These are phyloP conservation scores for Platygyra sinensis DNA, from an alignment of 64 coral and sea anemone genomes.

Conservation along the genomic window DNA sequence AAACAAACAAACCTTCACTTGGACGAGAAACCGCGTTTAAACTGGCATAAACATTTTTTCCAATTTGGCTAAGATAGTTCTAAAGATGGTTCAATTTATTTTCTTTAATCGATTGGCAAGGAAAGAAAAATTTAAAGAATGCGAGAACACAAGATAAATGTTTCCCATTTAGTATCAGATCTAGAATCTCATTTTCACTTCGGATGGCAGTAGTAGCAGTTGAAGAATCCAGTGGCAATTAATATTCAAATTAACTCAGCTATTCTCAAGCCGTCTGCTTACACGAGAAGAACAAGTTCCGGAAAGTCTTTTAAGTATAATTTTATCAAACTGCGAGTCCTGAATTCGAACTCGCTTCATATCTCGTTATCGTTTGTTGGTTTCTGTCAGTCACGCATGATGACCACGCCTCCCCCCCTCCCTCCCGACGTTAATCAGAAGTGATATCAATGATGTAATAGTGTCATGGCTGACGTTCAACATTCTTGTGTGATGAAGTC, in stretches of 20 bases:
- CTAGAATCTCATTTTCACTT: too few relatives aligned
- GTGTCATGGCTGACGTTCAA: slow-evolving; percentile 2
- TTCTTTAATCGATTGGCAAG: too few relatives aligned
- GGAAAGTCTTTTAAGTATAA: too few relatives aligned
- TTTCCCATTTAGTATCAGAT: too few relatives aligned
- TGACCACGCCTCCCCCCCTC: neutral
- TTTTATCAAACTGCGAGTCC: neutral
- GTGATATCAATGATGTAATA: slow-evolving; percentile 33
- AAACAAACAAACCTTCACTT: neutral
- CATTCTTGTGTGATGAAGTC: slow-evolving; percentile 34
- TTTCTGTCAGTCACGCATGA: neutral
- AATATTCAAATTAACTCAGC: too few relatives aligned
- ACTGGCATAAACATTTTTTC: neutral
- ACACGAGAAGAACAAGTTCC: too few relatives aligned
- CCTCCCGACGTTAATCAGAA: neutral
- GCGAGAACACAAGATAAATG: too few relatives aligned
- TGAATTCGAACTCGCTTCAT: neutral
- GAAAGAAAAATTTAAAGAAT: too few relatives aligned
- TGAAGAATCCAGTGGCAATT: too few relatives aligned
- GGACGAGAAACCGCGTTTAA: neutral
- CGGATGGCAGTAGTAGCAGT: too few relatives aligned
- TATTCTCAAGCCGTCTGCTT: too few relatives aligned
- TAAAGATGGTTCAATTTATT: too few relatives aligned
- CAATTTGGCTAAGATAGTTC: neutral
- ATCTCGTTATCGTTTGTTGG: neutral